Base-by-base conservation (phyloP, 1,140 invertebrate genomes). In the Anastatus disparis region DNA sequence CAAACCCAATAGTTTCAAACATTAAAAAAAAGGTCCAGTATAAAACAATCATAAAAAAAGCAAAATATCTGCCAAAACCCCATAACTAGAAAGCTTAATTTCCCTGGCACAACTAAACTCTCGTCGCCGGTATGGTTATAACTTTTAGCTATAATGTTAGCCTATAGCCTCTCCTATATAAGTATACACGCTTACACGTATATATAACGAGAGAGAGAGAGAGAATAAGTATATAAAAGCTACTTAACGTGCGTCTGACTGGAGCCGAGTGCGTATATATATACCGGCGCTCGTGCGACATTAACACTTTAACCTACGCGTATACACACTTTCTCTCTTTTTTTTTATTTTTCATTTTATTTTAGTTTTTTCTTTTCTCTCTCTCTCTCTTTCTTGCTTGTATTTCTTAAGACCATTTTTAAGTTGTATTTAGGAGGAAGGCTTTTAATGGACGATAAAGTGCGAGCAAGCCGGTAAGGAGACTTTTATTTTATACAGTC, bases 221-320 rank as follows among this genome's bases (percentile, higher is more conserved):
- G 50, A 24, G 27, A n/a, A n/a, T n/a, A n/a, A n/a, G 9, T 7
- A 48, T 42, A 12, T 67, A 64, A 64, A 64, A 64, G 62, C 62
- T 50, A 64, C 31, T 63, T 63, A 53, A n/a, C 29, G 62, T 12
- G 40, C 68, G 76, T 52, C 73, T 55, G 58, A 31, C 53, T 75
- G 76, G 78, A 75, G 77, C 72, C 75, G 68, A 61, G 74, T n/a
- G n/a, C n/a, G n/a, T n/a, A n/a, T n/a, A n/a, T n/a, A n/a, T n/a
- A n/a, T n/a, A n/a, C 8, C 70, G 74, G 75, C 75, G 77, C 78
- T 78, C 77, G 75, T 76, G 74, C 76, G 61, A 74, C 77, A 76
- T 79, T 79, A 79, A 77, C 75, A 76, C 78, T 79, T 78, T 79
- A 79, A 79, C 76, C 76, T 74, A 77, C 71, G 75, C 72, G 68